Evolutionary conservation across 2,797 vertebrate species (phyloP), one percentile per base, ranked within the genome.

Genomic region (Thalassophryne amazonica): DNA sequence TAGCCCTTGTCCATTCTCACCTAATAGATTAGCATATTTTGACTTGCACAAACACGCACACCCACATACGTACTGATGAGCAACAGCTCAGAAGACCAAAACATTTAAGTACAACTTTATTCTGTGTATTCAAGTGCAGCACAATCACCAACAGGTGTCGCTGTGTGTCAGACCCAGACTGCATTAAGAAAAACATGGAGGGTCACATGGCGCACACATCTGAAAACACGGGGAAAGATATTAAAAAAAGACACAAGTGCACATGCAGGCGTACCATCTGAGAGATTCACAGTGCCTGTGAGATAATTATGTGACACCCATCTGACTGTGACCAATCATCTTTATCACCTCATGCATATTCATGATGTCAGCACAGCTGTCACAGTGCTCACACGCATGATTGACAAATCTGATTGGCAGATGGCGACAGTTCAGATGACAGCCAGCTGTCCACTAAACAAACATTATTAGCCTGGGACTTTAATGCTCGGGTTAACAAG

Each of bases 331-430:
- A 85, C 82, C 75, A 77, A 80, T 83, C 63, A 47, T 48, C 46
- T 66, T 77, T 64, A 81, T 83, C 69, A 59, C 37, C 48, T 35
- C 48, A 73, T 86, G 78, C 87, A 89, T 86, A 88, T 89, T 80
- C 65, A 84, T 82, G 55, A 66, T 4, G 29, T 40, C 32, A 12
- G 43, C 21, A 33, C 12, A 30, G 50, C 28, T 53, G 48, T 20
- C 21, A 46, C 15, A 7, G 3, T 14, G 16, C 34, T 42, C 40
- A 65, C 47, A 54, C 58, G 61, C 36, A 56, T 81, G 82, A 87
- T 41, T 87, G 83, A 75, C 80, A 78, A 51, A 2, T 54, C 50
- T 79, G 76, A 86, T 73, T 78, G 77, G 75, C 74, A 86, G 72
- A 73, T 78, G 75, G 78, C 71, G 69, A 60, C 56, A 24, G 66